Conservation (phyloP, 2,888 invertebrate genomes). For the Lithosia quadra region DNA sequence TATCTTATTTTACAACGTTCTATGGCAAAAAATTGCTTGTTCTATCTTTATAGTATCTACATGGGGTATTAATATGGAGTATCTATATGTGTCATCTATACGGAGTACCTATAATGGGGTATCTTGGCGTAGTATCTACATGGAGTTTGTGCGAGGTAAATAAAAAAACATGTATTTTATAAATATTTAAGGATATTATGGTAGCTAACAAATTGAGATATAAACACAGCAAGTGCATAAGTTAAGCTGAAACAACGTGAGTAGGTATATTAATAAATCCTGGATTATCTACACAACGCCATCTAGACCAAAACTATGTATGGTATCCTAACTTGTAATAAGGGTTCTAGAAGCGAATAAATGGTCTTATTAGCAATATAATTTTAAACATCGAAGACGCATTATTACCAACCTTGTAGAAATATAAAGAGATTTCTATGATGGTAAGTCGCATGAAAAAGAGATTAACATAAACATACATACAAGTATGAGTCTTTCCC, state of each 20-base stretch:
- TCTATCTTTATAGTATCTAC: not conserved
- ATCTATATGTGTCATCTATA: not conserved
- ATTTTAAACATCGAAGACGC: too few relatives aligned
- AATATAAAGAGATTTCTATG: too few relatives aligned
- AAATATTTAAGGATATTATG: conserved; percentile 1
- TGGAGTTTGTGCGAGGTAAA: not conserved
- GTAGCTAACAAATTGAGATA: not conserved
- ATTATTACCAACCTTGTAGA: too few relatives aligned
- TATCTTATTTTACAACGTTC: not conserved
- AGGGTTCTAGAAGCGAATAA: not conserved
- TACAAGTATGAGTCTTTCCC: too few relatives aligned
- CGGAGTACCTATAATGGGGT: not conserved
- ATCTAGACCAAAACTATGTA: not conserved
- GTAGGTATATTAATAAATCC: too few relatives aligned
- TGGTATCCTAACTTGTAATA: not conserved
- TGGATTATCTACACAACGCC: not conserved
- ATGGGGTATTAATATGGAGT: not conserved
- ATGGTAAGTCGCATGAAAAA: too few relatives aligned
- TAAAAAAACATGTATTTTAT: not conserved
- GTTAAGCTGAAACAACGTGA: too few relatives aligned
- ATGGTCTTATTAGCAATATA: too few relatives aligned
- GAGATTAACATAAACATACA: too few relatives aligned
- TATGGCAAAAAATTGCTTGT: not conserved
- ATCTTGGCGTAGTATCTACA: not conserved
- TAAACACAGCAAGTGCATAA: not conserved